phyloP scores from a whole-genome alignment of 2,888 invertebrate genomes.

The Synergus gifuensis region DNA sequence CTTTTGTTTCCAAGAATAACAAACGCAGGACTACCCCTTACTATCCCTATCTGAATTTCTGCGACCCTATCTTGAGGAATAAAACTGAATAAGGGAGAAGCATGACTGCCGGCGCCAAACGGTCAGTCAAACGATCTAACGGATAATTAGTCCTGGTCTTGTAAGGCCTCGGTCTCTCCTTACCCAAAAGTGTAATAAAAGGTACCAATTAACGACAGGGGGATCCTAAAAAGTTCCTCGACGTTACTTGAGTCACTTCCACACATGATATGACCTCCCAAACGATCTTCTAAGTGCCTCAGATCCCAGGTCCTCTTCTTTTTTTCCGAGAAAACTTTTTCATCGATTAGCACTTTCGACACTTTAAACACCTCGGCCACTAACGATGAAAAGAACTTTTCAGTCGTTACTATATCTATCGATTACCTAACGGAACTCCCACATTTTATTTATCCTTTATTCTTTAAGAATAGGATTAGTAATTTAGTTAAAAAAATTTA shows the following conservation, averaged over 20 bases:
- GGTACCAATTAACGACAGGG: conserved; percentile 17
- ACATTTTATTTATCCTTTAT: neutral
- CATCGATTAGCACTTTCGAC: conserved; percentile 15
- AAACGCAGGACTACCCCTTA: neutral
- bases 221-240: conserved; percentile 7
- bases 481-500: neutral
- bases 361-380: neutral
- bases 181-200: conserved; percentile 32
- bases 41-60: neutral
- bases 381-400: conserved; percentile 24
- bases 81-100: conserved; percentile 7
- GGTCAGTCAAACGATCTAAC: conserved; percentile 27
- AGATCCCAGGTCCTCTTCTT: neutral
- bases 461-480: neutral
- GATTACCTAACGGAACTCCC: conserved; percentile 20
- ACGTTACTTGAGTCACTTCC: neutral
- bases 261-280: conserved; percentile 6
- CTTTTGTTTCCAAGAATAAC: neutral
- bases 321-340: neutral
- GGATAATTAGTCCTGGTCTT: conserved; percentile 20
- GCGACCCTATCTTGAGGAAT: neutral
- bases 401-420: conserved; percentile 26
- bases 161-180: conserved; percentile 18
- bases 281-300: conserved; percentile 6
- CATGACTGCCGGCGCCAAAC: conserved; percentile 13